Base-by-base conservation (phyloP, 2,113 vertebrate genomes). In the Pedionomus torquatus region DNA sequence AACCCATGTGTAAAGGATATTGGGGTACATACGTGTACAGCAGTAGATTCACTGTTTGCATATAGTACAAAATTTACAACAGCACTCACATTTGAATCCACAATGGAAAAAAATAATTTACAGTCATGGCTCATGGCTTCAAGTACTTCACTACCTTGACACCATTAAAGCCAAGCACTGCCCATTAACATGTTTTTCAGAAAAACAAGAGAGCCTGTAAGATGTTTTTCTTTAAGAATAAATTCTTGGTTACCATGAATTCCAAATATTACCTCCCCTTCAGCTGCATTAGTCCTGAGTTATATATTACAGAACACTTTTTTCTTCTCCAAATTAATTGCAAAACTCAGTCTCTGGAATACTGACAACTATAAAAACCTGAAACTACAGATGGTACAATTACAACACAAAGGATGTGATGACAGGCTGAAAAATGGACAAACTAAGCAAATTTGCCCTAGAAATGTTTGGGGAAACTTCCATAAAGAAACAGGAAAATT, bases 341-440 rank as follows among this genome's bases (percentile, higher is more conserved):
- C 51, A 78, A 90, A 86, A 70, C 11, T 37, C 35, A 31, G 2
- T 41, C 63, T 90, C 55, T 89, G 52, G 76, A 89, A 90, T 84
- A 61, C 17, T 76, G 92, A 76, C 72, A 92, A 71, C 76, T 76
- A 48, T 75, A 75, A 96, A 94, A 87, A 26, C 46, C 30, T 33
- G 21, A 77, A 86, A 84, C 8, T 81, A 57, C 89, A 87, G 52
- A 92, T 91, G 90, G 44, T 33, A 87, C 68, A 84, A 84, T 91
- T 95, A 87, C 48, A 87, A 76, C 41, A 84, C 37, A 84, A 90
- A 89, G 37, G 69, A 65, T 52, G 14, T 51, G 33, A 57, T 92
- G 89, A 89, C 57, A 92, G 83, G 37, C 30, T 90, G 79, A 89
- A 80, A 92, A 95, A 91, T 66, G 20, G 49, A 35, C 28, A 80